Evolutionary conservation across 2,888 invertebrate genomes (phyloP), one percentile per base, ranked within the genome.

Genomic region (Platypus cylindrus): DNA sequence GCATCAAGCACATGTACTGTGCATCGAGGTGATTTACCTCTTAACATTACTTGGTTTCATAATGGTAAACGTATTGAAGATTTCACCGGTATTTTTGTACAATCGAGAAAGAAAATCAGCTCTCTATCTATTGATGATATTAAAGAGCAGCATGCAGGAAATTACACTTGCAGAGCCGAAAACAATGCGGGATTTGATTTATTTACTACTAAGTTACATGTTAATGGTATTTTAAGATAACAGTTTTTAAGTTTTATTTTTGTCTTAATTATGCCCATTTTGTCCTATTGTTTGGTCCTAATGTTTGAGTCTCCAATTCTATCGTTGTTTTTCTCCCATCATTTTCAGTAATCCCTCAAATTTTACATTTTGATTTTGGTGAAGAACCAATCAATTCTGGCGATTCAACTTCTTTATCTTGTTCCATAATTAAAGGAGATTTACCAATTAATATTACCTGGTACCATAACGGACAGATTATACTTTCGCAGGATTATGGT

Each of bases 21-120:
- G 15, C 72, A 69, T 46, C 78, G 80, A 58, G 84, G 86, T 18
- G 86, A 87, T 58, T 43, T 76, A 42, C 86, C 86, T 7, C 65
- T 87, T 35, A 70, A 71, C 44, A 78, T 86, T 38, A 67, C 68
- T 30, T 86, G 85, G 85, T 71, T 66, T 26, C 70, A 71, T 50
- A 65, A 71, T 45, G 65, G 60, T 36, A 55, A 58, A 44, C 46
- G 54, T 17, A 49, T 68, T 13, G 54, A 22, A 13, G 26, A 38
- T 24, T 30, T 36, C 15, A 37, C 40, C 17, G 50, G 51, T 7
- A 48, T 65, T 68, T 49, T 68, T 9, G 60, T 68, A 32, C 63
- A 67, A 17, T 12, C 15, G 15, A 24, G 36, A 15, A 73, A 71
- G 50, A 70, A 73, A 59, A 68, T 74, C 20, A 75, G 73, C 50